These are phyloP conservation scores for Mycetomoellerius zeteki DNA, from an alignment of 1,140 invertebrate genomes.

Conservation along the genomic window DNA sequence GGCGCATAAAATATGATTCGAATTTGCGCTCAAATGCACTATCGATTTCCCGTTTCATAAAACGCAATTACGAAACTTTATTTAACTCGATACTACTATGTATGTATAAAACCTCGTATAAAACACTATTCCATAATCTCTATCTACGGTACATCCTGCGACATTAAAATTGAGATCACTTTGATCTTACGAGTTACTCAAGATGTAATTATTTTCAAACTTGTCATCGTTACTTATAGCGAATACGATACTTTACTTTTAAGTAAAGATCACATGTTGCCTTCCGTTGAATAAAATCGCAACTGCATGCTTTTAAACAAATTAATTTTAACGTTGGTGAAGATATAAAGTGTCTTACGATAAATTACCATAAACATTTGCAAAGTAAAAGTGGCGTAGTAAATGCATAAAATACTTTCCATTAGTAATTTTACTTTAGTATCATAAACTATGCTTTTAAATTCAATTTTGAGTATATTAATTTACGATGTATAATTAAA, in stretches of 20 bases:
- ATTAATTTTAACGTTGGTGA: not conserved
- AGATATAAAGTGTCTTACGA: not conserved
- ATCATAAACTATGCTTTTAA: not conserved
- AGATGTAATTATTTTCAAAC: constrained; percentile 56
- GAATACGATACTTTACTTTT: not conserved
- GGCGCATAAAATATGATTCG: constrained; percentile 38
- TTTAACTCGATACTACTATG: constrained; percentile 22
- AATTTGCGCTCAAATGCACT: constrained; percentile 31
- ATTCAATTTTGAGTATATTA: not conserved
- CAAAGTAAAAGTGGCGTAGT: not conserved
- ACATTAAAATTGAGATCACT: constrained; percentile 38
- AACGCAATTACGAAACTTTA: constrained; percentile 42
- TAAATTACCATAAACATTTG: not conserved
- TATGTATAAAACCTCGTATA: not conserved
- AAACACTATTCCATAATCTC: constrained; percentile 28
- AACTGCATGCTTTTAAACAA: not conserved
- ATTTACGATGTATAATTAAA: not conserved
- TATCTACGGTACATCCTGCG: not conserved
- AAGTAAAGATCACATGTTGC: not conserved
- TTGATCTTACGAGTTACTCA: constrained; percentile 36
- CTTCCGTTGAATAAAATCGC: constrained; percentile 20
- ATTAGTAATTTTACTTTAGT: not conserved
- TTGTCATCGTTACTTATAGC: constrained; percentile 17
- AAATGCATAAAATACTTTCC: not conserved
- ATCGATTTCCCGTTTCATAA: constrained; percentile 48